Percentiles rank a stretch among this genome's conserved stretches.
Conservation (phyloP, 2,888 invertebrate genomes). For the Sialis lutaria region DNA sequence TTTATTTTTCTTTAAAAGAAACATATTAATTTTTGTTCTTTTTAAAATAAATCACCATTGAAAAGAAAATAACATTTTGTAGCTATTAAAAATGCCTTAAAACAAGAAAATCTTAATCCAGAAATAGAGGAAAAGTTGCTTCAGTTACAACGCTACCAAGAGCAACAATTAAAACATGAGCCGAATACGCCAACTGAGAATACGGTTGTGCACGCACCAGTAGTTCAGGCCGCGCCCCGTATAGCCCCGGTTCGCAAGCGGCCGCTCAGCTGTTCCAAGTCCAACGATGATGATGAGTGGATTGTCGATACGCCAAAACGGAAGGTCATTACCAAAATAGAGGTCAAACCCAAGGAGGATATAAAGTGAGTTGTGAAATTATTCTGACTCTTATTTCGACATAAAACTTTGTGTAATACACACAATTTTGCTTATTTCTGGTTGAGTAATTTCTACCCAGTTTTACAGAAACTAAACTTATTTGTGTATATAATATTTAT, state of each 20-base stretch:
- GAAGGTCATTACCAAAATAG: slow-evolving; percentile 10
- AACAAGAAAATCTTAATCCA: slow-evolving; percentile 78
- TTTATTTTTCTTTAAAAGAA: not conserved
- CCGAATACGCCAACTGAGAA: slow-evolving; percentile 12
- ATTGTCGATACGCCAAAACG: slow-evolving; percentile 27
- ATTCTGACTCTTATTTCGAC: too few species aligned
- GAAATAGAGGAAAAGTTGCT: slow-evolving; percentile 84
- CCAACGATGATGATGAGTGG: slow-evolving; percentile 27
- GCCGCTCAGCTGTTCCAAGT: slow-evolving; percentile 18
- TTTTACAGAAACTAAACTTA: too few species aligned
- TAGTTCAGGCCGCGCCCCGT: not conserved
- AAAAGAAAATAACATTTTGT: slow-evolving; percentile 13
- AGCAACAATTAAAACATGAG: slow-evolving; percentile 54
- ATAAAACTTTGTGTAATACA: too few species aligned
- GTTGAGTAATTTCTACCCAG: too few species aligned
- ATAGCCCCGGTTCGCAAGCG: slow-evolving; percentile 17
- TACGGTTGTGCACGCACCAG: slow-evolving; percentile 6
- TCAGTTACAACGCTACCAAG: slow-evolving; percentile 72
- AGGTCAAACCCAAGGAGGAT: slow-evolving; percentile 9
- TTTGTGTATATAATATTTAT: too few species aligned
- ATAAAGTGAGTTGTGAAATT: slow-evolving; percentile 2
- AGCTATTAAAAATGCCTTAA: slow-evolving; percentile 86
- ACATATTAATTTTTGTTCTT: too few species aligned
- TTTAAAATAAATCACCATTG: too few species aligned
- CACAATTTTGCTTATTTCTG: too few species aligned